A percentile compares a stretch with the other conserved stretches of the same genome.
These are phyloP conservation scores for Pseudanteris insignis DNA, from an alignment of 2,888 invertebrate species.

Conservation along the genomic window DNA sequence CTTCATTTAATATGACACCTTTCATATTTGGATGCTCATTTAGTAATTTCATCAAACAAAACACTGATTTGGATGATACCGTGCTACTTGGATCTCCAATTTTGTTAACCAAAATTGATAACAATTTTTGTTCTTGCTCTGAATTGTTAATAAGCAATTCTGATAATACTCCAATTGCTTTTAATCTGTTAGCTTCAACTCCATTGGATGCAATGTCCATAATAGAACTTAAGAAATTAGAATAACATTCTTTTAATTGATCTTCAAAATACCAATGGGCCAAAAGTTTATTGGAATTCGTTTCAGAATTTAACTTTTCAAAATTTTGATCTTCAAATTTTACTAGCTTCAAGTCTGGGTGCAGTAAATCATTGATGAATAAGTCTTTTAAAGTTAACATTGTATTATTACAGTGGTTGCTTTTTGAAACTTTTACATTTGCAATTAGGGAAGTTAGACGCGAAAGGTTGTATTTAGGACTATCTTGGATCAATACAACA, in stretches of 20 bases:
- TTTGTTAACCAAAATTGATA: conserved; percentile 89
- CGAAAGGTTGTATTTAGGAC: conserved; percentile 80
- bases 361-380: conserved; percentile 76
- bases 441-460: conserved; percentile 75
- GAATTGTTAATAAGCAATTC: conserved; percentile 81
- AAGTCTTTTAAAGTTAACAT: conserved; percentile 83
- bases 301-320: conserved; percentile 68
- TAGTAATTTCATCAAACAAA: conserved; percentile 83
- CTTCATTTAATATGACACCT: conserved; percentile 82
- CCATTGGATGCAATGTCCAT: conserved; percentile 81
- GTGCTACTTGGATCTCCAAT: conserved; percentile 91
- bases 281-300: conserved; percentile 69
- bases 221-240: conserved; percentile 77
- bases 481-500: conserved; percentile 82
- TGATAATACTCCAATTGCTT: conserved; percentile 79
- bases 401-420: conserved; percentile 75
- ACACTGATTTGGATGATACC: conserved; percentile 87
- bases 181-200: conserved; percentile 82
- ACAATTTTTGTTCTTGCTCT: conserved; percentile 85
- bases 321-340: conserved; percentile 75
- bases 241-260: conserved; percentile 82
- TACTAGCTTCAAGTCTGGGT: conserved; percentile 73
- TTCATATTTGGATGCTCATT: conserved; percentile 93
- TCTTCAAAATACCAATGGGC: conserved; percentile 91
- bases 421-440: conserved; percentile 82